A percentile compares a stretch with the other conserved stretches of the same genome.
phyloP scores from a whole-genome alignment of 2,888 invertebrate species.

The Lutraria lutraria region DNA sequence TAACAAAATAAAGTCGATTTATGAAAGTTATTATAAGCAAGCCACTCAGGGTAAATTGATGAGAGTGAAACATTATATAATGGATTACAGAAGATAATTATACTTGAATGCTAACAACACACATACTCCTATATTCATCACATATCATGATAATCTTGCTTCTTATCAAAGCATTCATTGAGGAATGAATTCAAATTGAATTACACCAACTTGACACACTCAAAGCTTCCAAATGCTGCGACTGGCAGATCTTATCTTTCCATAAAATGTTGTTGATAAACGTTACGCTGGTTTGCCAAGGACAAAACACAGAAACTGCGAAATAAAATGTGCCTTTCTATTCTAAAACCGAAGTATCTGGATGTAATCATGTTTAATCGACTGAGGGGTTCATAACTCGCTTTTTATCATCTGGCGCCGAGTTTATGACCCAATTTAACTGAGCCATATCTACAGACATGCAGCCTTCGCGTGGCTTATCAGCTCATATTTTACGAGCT shows the following conservation, averaged over 20 bases:
- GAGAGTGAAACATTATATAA: neutral
- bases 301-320: constrained; percentile 41
- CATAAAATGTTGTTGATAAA: neutral
- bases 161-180: constrained; percentile 16
- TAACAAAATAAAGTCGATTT: neutral
- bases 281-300: neutral
- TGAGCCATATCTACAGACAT: constrained; percentile 9
- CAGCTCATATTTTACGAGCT: neutral
- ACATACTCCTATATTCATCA: constrained; percentile 19
- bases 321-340: constrained; percentile 25
- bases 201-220: neutral
- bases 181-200: constrained; percentile 60
- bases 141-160: constrained; percentile 46
- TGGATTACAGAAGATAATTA: neutral
- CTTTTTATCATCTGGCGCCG: constrained; percentile 25
- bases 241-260: neutral
- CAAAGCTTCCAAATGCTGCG: neutral
- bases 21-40: neutral
- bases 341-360: constrained; percentile 33
- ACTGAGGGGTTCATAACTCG: neutral
- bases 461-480: neutral
- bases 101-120: neutral
- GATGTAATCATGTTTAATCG: constrained; percentile 10
- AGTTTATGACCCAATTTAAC: neutral
- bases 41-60: neutral